phyloP scores from a whole-genome alignment of 2,888 invertebrate species.

The Cabera pusaria region DNA sequence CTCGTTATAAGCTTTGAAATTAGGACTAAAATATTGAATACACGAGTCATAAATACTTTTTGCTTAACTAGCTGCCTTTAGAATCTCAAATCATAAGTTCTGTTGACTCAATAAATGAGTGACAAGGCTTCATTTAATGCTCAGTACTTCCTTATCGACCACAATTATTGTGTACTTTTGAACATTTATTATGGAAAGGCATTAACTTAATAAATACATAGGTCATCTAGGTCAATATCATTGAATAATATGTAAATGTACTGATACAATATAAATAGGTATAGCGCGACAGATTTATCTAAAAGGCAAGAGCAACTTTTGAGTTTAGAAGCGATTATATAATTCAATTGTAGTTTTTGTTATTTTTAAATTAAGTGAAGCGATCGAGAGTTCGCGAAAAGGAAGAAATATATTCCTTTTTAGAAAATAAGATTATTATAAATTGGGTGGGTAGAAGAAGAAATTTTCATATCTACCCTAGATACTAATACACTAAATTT shows the following conservation, averaged over 20 bases:
- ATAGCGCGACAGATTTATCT: too few species aligned
- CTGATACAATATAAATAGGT: too few species aligned
- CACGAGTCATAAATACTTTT: constrained; percentile 21
- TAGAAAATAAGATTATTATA: too few species aligned
- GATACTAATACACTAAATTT: too few species aligned
- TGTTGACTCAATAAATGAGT: constrained; percentile 3
- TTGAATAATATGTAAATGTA: constrained; percentile 14
- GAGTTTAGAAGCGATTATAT: too few species aligned
- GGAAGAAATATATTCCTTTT: too few species aligned
- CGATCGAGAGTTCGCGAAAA: too few species aligned
- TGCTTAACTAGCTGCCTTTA: constrained; percentile 20
- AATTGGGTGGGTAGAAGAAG: too few species aligned
- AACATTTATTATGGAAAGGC: constrained; percentile 10
- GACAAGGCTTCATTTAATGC: constrained; percentile 16
- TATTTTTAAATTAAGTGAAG: too few species aligned
- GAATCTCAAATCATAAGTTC: constrained; percentile 20
- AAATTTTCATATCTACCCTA: too few species aligned
- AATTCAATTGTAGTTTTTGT: too few species aligned
- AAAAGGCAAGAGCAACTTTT: too few species aligned
- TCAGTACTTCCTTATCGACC: constrained; percentile 12
- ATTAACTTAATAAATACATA: constrained; percentile 21
- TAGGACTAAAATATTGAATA: constrained; percentile 15
- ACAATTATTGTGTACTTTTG: constrained; percentile 1
- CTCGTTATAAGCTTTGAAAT: constrained; percentile 17
- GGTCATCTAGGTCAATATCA: constrained; percentile 10